These are phyloP conservation scores for Chaitophorus viminalis DNA, from an alignment of 2,888 invertebrate genomes.

Conservation along the genomic window DNA sequence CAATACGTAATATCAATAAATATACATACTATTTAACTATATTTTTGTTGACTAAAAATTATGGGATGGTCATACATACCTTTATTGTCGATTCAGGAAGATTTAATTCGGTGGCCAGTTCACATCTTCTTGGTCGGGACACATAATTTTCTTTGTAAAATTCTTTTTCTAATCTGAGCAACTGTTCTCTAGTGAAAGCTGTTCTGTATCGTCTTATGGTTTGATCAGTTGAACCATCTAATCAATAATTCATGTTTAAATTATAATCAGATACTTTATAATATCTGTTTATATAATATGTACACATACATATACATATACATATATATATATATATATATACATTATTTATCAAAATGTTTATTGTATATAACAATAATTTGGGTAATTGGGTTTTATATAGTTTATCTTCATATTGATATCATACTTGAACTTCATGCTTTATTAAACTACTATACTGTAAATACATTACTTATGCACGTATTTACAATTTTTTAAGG, in stretches of 20 bases:
- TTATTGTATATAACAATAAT: background rate
- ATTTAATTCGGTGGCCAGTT: slow-evolving; percentile 90
- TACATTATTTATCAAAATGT: background rate
- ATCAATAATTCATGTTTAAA: slow-evolving; percentile 8
- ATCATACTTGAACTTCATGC: too few species aligned
- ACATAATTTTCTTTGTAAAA: slow-evolving; percentile 98
- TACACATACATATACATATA: too few species aligned
- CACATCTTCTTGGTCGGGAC: slow-evolving; percentile 92
- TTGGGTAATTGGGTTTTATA: too few species aligned
- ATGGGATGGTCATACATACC: slow-evolving; percentile 71
- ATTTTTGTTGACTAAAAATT: too few species aligned
- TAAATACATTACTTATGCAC: too few species aligned
- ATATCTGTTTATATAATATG: too few species aligned
- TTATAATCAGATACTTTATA: background rate
- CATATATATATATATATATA: too few species aligned
- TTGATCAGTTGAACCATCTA: slow-evolving; percentile 68
- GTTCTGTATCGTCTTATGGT: slow-evolving; percentile 91
- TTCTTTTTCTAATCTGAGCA: slow-evolving; percentile 92
- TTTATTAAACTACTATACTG: too few species aligned
- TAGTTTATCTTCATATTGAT: too few species aligned
- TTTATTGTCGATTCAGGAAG: slow-evolving; percentile 98
- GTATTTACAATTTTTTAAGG: too few species aligned
- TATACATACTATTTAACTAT: too few species aligned
- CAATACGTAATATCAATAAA: too few species aligned
- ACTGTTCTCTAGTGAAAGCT: slow-evolving; percentile 95